Percentiles rank a stretch among this genome's conserved stretches.
These are phyloP conservation scores for Pelmatolapia mariae DNA, from an alignment of 2,113 vertebrate species.

Conservation along the genomic window DNA sequence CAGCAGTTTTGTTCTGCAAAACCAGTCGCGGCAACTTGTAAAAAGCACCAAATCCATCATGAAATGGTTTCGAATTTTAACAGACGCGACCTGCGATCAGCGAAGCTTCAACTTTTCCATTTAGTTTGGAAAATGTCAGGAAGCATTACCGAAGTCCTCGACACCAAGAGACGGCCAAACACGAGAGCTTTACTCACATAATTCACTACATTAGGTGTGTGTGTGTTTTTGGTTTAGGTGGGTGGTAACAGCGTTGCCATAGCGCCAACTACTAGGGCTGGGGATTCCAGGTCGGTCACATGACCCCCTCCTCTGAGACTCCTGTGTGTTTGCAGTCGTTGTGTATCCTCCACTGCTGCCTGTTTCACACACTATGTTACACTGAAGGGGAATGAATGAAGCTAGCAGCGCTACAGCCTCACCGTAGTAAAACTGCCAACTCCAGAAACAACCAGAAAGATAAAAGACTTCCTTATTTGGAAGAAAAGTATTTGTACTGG, in stretches of 20 bases:
- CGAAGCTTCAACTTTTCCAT: not conserved
- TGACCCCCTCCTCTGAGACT: slow-evolving; percentile 14
- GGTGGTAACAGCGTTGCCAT: slow-evolving; percentile 45
- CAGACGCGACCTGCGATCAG: not conserved
- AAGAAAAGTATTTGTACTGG: not conserved
- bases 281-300: slow-evolving; percentile 31
- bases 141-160: not conserved
- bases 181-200: not conserved
- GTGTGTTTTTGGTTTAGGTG: not conserved
- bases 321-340: not conserved
- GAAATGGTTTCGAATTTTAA: rapidly evolving
- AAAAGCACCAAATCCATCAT: not conserved
- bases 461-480: not conserved
- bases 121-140: not conserved
- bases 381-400: not conserved
- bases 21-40: not conserved
- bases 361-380: not conserved
- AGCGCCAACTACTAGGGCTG: not conserved
- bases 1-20: not conserved
- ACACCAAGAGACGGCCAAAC: not conserved
- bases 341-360: not conserved
- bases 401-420: not conserved
- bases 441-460: not conserved
- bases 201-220: rapidly evolving
- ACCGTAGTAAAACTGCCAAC: rapidly evolving